These are phyloP conservation scores for Loris lydekkerianus DNA, from an alignment of 2,797 vertebrate genomes.

Conservation along the genomic window DNA sequence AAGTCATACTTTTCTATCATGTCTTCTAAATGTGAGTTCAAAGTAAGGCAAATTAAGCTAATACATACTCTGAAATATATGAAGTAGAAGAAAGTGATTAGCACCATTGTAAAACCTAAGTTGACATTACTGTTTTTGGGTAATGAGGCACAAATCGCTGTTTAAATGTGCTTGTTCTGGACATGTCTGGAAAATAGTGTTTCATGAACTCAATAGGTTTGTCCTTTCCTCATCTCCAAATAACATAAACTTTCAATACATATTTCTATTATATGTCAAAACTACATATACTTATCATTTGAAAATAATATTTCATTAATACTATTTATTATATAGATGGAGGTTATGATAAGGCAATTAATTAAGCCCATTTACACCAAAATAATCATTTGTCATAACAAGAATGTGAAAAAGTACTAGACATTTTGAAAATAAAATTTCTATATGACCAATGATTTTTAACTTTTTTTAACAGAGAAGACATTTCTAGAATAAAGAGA, in stretches of 20 bases:
- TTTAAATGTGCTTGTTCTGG: neutral
- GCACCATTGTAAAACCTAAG: neutral
- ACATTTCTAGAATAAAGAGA: neutral
- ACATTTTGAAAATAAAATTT: neutral
- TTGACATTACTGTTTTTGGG: neutral
- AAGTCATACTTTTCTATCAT: neutral
- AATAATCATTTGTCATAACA: neutral
- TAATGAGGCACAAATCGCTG: neutral
- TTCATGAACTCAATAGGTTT: neutral
- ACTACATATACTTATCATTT: neutral
- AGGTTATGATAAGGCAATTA: neutral
- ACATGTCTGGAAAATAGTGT: neutral
- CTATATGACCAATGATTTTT: neutral
- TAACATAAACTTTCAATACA: neutral
- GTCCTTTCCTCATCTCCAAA: neutral
- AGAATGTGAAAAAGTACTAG: neutral
- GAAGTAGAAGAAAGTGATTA: neutral
- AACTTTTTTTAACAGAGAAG: neutral
- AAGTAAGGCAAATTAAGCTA: neutral
- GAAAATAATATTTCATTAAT: slow-evolving; percentile 7
- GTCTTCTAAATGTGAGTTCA: neutral
- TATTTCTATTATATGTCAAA: neutral
- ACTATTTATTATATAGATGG: neutral
- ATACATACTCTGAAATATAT: neutral
- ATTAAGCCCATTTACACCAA: neutral